A percentile compares a stretch with the other conserved stretches of the same genome.
These are phyloP conservation scores for Rutpela maculata DNA, from an alignment of 2,888 invertebrate species.

Conservation along the genomic window DNA sequence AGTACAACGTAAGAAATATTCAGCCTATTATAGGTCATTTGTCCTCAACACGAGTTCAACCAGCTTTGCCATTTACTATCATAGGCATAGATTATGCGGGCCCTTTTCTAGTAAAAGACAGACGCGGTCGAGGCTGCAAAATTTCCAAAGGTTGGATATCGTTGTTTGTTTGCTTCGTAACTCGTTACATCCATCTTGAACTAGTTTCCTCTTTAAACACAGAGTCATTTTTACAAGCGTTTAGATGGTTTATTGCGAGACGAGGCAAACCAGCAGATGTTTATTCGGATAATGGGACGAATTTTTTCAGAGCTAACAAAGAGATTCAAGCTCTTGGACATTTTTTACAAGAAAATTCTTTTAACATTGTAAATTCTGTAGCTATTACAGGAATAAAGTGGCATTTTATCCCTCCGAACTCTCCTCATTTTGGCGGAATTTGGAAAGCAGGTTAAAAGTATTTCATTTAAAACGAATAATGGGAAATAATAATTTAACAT, in stretches of 20 bases:
- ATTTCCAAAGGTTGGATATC: background rate
- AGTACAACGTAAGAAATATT: background rate
- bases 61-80: background rate
- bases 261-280: background rate
- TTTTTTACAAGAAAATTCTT: background rate
- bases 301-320: too few relatives aligned
- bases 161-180: slow-evolving; percentile 11
- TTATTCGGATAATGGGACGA: slow-evolving; percentile 8
- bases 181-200: background rate
- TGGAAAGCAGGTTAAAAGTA: background rate
- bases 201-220: background rate
- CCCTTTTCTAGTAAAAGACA: too few relatives aligned
- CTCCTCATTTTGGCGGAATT: background rate
- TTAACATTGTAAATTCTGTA: background rate
- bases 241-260: background rate
- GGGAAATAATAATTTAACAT: background rate
- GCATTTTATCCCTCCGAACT: slow-evolving; percentile 4
- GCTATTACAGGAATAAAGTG: background rate
- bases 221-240: background rate
- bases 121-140: background rate
- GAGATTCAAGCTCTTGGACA: background rate
- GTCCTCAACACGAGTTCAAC: background rate
- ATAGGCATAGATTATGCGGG: slow-evolving; percentile 17
- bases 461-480: background rate
- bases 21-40: slow-evolving; percentile 11